Evolutionary conservation across 2,888 invertebrate species (phyloP), one percentile per base, ranked within the genome.

Genomic region (Allygus modestus): DNA sequence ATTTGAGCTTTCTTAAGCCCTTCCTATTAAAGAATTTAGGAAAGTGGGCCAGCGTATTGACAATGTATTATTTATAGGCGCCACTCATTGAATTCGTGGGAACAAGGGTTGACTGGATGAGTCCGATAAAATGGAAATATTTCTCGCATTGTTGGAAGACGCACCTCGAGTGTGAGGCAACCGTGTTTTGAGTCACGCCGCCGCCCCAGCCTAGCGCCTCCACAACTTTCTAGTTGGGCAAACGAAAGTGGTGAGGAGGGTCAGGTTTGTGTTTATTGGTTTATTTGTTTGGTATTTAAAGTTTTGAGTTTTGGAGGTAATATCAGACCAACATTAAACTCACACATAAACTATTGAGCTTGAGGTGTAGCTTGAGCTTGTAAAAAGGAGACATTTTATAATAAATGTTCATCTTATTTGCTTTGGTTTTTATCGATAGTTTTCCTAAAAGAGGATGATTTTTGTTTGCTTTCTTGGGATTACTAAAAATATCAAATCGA

Each of bases 81-180:
- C n/a, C 69, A 69, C 69, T 69, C 69, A 69, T 33, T 69, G 33
- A n/a, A 71, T 71, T 71, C 37, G 28, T n/a, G 71, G 31, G 31
- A 71, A 71, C 71, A 5, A n/a, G 43, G 5, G 41, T 31, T 43
- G 71, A 71, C 31, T 71, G 23, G 33, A 17, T 20, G 37, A 5
- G 54, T 17, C 11, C 15, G 61, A 61, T 61, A n/a, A 61, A 61
- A 61, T 61, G 20, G 61, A 61, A 61, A 61, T 54, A 54, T 23
- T 61, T 20, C 23, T 15, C 1, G 26, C 58, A 58, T 58, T 58
- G 58, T 58, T 58, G 46, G 46, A 46, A 9, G 46, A 46, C 46
- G 12, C 1, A 46, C 46, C 12, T 46, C 46, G 1, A 23, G 61
- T 54, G 54, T 54, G 61, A 61, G 61, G 28, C 9, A 61, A n/a